These are phyloP conservation scores for Pocillopora grandis DNA, from an alignment of 92 coral and sea anemone species.

Conservation along the genomic window DNA sequence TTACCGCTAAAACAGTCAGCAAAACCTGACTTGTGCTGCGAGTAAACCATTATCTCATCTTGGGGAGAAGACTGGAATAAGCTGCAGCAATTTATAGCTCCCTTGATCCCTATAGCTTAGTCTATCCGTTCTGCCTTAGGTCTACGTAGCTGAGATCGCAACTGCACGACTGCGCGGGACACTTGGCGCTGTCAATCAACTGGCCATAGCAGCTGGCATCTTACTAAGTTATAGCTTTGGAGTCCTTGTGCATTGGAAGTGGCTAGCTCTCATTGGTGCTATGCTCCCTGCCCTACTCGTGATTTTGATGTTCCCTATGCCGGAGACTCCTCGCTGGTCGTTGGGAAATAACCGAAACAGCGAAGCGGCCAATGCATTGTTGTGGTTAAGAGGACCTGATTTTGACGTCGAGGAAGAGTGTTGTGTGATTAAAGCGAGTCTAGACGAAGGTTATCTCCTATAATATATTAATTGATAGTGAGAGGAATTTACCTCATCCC, in stretches of 20 bases:
- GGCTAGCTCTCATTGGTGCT: slow-evolving; percentile 88
- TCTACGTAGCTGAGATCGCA: slow-evolving; percentile 85
- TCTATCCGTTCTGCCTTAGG: slow-evolving; percentile 34
- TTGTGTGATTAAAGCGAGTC: slow-evolving; percentile 56
- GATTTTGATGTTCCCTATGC: slow-evolving; percentile 73
- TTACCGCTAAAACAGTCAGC: too few species aligned
- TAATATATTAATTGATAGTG: not conserved
- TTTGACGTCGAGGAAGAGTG: slow-evolving; percentile 72
- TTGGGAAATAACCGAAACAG: slow-evolving; percentile 70
- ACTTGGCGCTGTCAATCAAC: slow-evolving; percentile 77
- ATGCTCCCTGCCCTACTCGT: slow-evolving; percentile 65
- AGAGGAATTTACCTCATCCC: too few species aligned
- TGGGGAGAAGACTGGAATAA: too few species aligned
- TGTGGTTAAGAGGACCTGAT: slow-evolving; percentile 68
- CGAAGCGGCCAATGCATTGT: slow-evolving; percentile 37
- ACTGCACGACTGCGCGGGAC: slow-evolving; percentile 75
- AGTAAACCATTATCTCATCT: too few species aligned
- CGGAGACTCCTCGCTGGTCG: slow-evolving; percentile 95
- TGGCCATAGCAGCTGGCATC: slow-evolving; percentile 70
- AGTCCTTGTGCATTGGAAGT: slow-evolving; percentile 69
- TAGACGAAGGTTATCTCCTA: slow-evolving; percentile 41
- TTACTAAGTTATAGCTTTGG: slow-evolving; percentile 59
- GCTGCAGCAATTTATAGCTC: too few species aligned
- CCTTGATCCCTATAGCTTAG: too few species aligned
- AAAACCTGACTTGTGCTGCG: too few species aligned